Conservation (phyloP, 2,113 vertebrate species). For the Calyptomena viridis region DNA sequence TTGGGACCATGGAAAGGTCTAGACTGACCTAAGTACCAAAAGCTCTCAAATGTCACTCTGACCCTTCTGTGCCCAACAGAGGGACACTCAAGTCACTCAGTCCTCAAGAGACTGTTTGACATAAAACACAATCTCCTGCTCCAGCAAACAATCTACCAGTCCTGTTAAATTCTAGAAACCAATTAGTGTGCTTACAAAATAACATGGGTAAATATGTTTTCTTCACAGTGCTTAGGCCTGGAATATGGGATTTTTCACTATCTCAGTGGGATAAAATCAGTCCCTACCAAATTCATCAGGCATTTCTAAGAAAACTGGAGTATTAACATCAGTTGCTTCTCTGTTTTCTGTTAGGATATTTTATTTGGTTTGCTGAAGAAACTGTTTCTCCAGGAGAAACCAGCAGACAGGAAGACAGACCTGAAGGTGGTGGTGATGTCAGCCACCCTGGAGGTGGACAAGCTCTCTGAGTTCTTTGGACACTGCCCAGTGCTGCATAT, state of each 20-base stretch:
- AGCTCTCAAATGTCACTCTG: constrained; percentile 15
- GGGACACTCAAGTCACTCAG: neutral
- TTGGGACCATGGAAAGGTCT: neutral
- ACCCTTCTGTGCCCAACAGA: neutral
- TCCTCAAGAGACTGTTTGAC: neutral
- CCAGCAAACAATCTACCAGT: neutral
- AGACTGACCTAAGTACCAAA: neutral
- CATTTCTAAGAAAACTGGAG: neutral
- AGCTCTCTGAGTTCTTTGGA: constrained; percentile 88
- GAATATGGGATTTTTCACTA: neutral
- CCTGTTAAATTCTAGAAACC: neutral
- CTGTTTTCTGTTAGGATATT: constrained; percentile 81
- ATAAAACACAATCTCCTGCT: neutral
- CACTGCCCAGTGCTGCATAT: constrained; percentile 86
- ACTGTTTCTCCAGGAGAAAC: constrained; percentile 73
- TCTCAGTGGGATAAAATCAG: neutral
- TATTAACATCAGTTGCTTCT: neutral
- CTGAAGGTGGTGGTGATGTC: constrained; percentile 97
- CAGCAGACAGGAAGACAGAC: constrained; percentile 67
- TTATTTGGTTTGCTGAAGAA: constrained; percentile 94
- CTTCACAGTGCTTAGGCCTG: neutral
- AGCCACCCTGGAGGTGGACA: constrained; percentile 91
- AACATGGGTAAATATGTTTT: neutral
- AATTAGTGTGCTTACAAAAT: neutral
- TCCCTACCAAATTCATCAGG: neutral